Base-by-base conservation (phyloP, 1,140 invertebrate species). In the Drosophila lowei region DNA sequence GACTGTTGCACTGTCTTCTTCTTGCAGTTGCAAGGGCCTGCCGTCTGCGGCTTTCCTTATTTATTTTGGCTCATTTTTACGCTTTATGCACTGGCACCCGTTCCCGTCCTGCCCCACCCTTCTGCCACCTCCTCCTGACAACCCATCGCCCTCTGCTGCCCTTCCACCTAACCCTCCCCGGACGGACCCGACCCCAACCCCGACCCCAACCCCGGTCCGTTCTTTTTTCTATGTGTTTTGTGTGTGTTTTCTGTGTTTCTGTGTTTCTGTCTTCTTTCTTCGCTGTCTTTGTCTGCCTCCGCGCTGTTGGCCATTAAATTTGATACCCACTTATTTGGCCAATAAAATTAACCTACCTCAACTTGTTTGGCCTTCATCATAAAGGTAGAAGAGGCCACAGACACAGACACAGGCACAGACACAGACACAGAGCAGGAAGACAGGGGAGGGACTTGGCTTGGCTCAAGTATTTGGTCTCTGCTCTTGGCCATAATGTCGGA, bases 301-400 rank as follows among this genome's bases (percentile, higher is more conserved):
- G 47, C 71, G 53, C 60, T 55, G 56, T 72, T 80, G 83, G 65
- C 84, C 78, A 78, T 88, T 89, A 85, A 86, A 88, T 86, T 81
- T 88, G 81, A 85, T 85, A 88, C 78, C 84, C 84, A 88, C 84
- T 89, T 88, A 88, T 83, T 88, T 88, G 84, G 84, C 84, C 84
- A 88, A 88, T 88, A 88, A 88, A 88, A 88, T 88, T 88, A 88
- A 88, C 84, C 84, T 89, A 88, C 84, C 84, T 84, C 84, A 88
- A 88, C 81, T 73, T 65, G 76, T 70, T 78, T 70, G 75, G 67
- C 65, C 65, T 59, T 70, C 65, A 25, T 70, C 67, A 70, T 71
- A 53, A 59, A 71, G 44, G 63, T 53, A 34, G 50, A 46, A 54
- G 8, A 55, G 28, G 28, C 28, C 28, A 30, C 25, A 46, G 15